These are phyloP conservation scores for Lissocephala sabroskyi DNA, from an alignment of 2,888 invertebrate species.

Conservation along the genomic window DNA sequence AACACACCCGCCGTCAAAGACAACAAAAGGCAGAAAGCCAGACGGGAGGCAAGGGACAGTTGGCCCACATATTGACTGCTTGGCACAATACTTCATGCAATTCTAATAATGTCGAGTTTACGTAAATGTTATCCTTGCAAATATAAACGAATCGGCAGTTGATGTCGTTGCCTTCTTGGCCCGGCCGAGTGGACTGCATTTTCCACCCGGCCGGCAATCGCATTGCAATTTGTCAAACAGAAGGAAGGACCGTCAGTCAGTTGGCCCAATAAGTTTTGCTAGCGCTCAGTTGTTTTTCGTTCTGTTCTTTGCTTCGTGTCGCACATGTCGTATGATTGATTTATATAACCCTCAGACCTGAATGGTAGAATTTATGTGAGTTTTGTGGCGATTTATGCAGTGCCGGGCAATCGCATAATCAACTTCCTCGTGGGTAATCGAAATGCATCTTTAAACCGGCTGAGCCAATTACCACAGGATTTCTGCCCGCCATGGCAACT, in stretches of 20 bases:
- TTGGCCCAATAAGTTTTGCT: slow-evolving; percentile 12
- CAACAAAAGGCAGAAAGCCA: slow-evolving; percentile 8
- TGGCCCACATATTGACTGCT: slow-evolving; percentile 7
- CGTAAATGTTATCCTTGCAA: slow-evolving; percentile 56
- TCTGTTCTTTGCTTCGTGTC: slow-evolving; percentile 14
- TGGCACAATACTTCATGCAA: slow-evolving; percentile 33
- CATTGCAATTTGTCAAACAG: slow-evolving; percentile 35
- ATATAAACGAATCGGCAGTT: slow-evolving; percentile 28
- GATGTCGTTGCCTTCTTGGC: not conserved
- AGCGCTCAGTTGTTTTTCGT: not conserved
- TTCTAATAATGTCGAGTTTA: slow-evolving; percentile 52
- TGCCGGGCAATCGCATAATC: too few relatives aligned
- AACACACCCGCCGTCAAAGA: slow-evolving; percentile 17
- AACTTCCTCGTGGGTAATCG: too few relatives aligned
- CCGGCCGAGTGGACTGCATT: slow-evolving; percentile 17
- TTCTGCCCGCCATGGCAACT: too few relatives aligned
- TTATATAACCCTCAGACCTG: slow-evolving; percentile 19
- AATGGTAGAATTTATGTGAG: slow-evolving; percentile 7
- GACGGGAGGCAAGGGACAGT: too few relatives aligned
- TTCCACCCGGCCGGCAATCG: slow-evolving; percentile 41
- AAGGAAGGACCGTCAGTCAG: slow-evolving; percentile 1
- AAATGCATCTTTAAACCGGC: too few relatives aligned
- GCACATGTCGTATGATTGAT: slow-evolving; percentile 42
- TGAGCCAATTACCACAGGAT: too few relatives aligned
- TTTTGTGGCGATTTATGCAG: slow-evolving; percentile 1